Percentiles rank a stretch among this genome's conserved stretches.
Conservation (phyloP, 1,140 invertebrate species). For the Wiebesia pumilae region DNA sequence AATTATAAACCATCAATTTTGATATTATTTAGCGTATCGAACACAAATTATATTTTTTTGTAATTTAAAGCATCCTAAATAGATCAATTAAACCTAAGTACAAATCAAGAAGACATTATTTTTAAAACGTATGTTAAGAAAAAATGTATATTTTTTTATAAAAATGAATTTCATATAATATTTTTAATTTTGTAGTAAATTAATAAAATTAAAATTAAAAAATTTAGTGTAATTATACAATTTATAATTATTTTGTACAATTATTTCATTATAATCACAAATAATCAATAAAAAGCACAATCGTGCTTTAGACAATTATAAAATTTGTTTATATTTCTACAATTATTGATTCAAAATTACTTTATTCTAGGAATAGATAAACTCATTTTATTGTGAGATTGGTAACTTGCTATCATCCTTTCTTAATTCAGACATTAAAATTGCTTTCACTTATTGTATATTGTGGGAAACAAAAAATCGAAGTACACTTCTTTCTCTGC, state of each 20-base stretch:
- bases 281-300: neutral
- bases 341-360: neutral
- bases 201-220: neutral
- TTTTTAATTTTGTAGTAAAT: neutral
- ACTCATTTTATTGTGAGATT: too few species aligned
- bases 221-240: neutral
- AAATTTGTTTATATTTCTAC: neutral
- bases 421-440: constrained; percentile 21
- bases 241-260: neutral
- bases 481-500: neutral
- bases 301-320: neutral
- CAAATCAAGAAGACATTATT: too few species aligned
- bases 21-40: too few species aligned
- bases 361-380: neutral
- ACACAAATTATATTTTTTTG: too few species aligned
- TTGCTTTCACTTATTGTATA: neutral
- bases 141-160: too few species aligned
- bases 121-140: too few species aligned
- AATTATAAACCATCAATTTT: too few species aligned
- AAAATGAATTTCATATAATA: neutral
- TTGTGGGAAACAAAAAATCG: neutral
- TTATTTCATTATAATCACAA: neutral
- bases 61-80: too few species aligned
- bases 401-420: too few species aligned
- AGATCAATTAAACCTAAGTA: too few species aligned